Base-by-base conservation (phyloP, 2,888 invertebrate genomes). In the Lithophane semibrunnea region DNA sequence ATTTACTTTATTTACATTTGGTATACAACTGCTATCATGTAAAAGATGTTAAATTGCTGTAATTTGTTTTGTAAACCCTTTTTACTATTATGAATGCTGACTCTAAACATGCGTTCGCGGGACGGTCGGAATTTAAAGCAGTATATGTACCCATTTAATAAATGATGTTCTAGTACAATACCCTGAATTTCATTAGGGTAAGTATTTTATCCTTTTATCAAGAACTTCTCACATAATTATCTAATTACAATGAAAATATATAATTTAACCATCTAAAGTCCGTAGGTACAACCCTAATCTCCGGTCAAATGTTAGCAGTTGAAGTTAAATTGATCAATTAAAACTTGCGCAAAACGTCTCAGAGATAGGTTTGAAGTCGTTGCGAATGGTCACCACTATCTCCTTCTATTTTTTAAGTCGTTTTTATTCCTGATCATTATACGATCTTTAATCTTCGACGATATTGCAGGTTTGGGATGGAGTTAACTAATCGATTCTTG, bases 301-400 rank as follows among this genome's bases (percentile, higher is more conserved):
- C 82, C 88, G 91, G 88, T 90, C 91, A 92, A 92, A 91, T 90
- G 89, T 85, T 86, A 88, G 73, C 89, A 90, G 91, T 92, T 93
- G 85, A 94, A 95, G 92, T 95, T 95, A 94, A 95, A 95, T 95
- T 94, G 95, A 93, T 94, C 95, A 95, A 95, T 95, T 95, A 95
- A 95, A 95, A 95, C 94, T 95, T 94, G 83, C 67, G 71, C 80
- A 79, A 82, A 85, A 85, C 83, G 84, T 89, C 88, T 89, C 86
- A 82, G 83, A 89, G 91, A 91, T 90, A 89, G 88, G 89, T 90
- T 88, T 88, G 84, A 86, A 82, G 84, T 73, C 66, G 77, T 73
- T 82, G 81, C 82, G 72, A 86, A 88, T 79, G 78, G 84, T 84
- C 71, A 73, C 71, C 73, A 77, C 82, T 83, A 61, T 71, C 70